These are phyloP conservation scores for cattle (Bos taurus) DNA, from an alignment of 2,113 vertebrate genomes.

Conservation along the genomic window ARS-UCD2.0 NC_037333.1:37860001-37860500, in stretches of 20 bases:
- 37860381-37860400: not conserved
- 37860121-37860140: not conserved
- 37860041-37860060: not conserved
- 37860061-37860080: not conserved
- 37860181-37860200: not conserved
- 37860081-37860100: not conserved
- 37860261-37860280: not conserved
- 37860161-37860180: not conserved
- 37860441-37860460: not conserved
- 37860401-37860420: not conserved
- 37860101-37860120: not conserved
- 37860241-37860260: not conserved
- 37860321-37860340: not conserved
- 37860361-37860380: not conserved
- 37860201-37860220: not conserved
- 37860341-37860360: not conserved
- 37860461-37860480: not conserved
- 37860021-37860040: not conserved
- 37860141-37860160: not conserved
- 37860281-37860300: not conserved
- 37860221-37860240: not conserved
- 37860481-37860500: not conserved
- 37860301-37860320: not conserved
- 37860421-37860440: not conserved
- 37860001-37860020: not conserved